Base-by-base conservation (phyloP, 2,888 invertebrate genomes). In the Eupithecia centaureata region DNA sequence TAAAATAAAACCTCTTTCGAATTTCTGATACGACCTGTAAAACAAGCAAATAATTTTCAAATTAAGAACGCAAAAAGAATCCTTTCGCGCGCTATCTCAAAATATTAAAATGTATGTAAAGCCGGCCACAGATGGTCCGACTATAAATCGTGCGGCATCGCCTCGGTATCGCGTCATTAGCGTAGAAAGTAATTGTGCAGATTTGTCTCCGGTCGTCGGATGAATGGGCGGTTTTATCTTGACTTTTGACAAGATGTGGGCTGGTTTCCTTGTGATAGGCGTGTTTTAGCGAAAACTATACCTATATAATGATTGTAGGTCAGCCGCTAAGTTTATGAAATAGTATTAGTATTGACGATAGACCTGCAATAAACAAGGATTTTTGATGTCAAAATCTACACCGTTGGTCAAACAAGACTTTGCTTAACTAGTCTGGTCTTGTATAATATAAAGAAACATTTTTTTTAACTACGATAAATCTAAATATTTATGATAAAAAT, bases 41-140 rank as follows among this genome's bases (percentile, higher is more conserved):
- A 61, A 35, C 18, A 27, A 59, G 61, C 57, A 74, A 77, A 76
- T 78, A 77, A 76, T 74, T 73, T 76, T 72, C 56, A 77, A 75
- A 67, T 64, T 69, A 71, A 70, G 73, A 71, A 71, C 57, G 57
- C 57, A 67, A 72, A 68, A 70, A 72, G 79, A 86, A 86, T 85
- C 87, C 85, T 88, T 89, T 88, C 81, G 78, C 76, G 68, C 63
- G 75, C 75, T 81, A 85, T 86, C 85, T 81, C 74, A 73, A 84
- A 87, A 87, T 89, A 89, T 90, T 87, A 88, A 87, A 90, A 88
- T 90, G 77, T 89, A 90, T 90, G 89, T 91, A 89, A 90, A 90
- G 86, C 88, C 85, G 82, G 77, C 80, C 85, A 85, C 81, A 80
- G 86, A 86, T 83, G 86, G 79, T 75, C 80, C 78, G 86, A 83